Evolutionary conservation across 1,140 invertebrate species (phyloP).

Genomic region (Zaprionus taronus): DNA sequence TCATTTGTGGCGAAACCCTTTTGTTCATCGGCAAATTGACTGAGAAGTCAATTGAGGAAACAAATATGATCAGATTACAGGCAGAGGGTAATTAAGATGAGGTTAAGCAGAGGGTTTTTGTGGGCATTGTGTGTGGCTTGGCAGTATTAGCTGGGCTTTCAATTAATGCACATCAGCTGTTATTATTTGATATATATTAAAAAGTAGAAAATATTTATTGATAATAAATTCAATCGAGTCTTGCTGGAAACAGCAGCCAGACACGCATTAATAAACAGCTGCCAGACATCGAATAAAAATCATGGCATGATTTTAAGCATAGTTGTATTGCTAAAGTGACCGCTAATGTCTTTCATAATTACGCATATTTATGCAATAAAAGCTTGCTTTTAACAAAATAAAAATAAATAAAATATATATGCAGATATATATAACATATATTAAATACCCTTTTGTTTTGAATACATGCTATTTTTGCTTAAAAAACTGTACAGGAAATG

Average conservation of each 20-base stretch:
- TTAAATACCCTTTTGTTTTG: background rate
- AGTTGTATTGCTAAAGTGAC: background rate
- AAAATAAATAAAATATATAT: background rate
- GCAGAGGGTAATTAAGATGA: background rate
- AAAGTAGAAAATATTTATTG: background rate
- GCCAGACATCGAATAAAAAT: background rate
- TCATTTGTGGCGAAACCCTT: constrained; percentile 26
- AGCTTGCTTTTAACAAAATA: background rate
- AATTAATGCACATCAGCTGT: background rate
- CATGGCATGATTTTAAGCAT: constrained; percentile 15
- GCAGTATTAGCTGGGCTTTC: background rate
- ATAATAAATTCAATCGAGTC: background rate
- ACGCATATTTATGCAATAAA: background rate
- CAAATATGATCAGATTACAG: constrained; percentile 31
- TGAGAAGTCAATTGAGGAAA: constrained; percentile 30
- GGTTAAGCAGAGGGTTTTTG: background rate
- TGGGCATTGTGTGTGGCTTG: background rate
- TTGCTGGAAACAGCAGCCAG: background rate
- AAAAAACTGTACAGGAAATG: background rate
- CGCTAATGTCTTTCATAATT: background rate
- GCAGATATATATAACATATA: background rate
- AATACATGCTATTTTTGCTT: background rate
- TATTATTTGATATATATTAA: background rate
- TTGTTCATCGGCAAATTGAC: constrained; percentile 39
- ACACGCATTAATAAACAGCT: background rate